Base-by-base conservation (phyloP, 2,888 invertebrate genomes). In the Aethes cnicana region DNA sequence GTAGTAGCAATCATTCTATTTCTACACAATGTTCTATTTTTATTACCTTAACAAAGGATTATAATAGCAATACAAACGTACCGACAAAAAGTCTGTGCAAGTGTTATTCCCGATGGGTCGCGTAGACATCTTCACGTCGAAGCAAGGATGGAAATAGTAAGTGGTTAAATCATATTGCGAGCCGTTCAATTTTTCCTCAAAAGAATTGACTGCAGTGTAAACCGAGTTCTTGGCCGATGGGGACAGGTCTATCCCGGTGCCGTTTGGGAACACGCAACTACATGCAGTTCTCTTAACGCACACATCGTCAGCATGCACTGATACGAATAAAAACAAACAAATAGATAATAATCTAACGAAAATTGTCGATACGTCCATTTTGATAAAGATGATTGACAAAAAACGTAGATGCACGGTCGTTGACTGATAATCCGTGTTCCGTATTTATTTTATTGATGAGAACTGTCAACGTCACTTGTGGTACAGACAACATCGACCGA, bases 201-300 rank as follows among this genome's bases (percentile, higher is more conserved):
- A 81, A n/a, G 54, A 30, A 71, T 61, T 77, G 64, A 21, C 5
- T 36, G 80, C 72, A 33, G 59, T 42, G 58, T 74, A 83, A 70
- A 83, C 84, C 3, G 62, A 62, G 48, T 68, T 53, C 53, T 74
- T 74, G 55, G 65, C 65, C 36, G 77, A 64, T 30, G 81, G 77
- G 30, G 76, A 63, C 55, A 90, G 69, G 71, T 90, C 89, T 59
- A 89, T 78, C 63, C 88, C 88, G 63, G 89, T 88, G 54, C 90
- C 90, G 75, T 89, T 89, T 4, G 83, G 59, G 71, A 84, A 90
- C 58, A 73, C 80, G 66, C 90, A 90, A 44, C 69, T 66, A 63
- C 90, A 90, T 2, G 86, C 69, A 33, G 75, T 75, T 60, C 71
- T 81, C 52, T 71, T 65, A 18, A 72, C 75, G 66, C 90, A 90